Percentiles rank a stretch among this genome's conserved stretches.
phyloP scores from a whole-genome alignment of 1,140 invertebrate genomes.

The Linepithema humile region DNA sequence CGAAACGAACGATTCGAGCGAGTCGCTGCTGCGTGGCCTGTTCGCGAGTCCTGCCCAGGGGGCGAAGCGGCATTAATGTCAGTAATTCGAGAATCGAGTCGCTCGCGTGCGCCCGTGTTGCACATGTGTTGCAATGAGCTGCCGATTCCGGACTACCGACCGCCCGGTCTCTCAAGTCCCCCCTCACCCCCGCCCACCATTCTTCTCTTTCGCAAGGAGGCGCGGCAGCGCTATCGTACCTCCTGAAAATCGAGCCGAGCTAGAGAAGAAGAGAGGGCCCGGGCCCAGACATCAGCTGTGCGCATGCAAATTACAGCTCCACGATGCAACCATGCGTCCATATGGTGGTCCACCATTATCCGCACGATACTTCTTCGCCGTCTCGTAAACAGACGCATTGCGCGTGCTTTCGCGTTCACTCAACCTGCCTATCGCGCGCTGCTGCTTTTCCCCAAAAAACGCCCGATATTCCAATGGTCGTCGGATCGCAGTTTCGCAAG shows the following conservation, averaged over 20 bases:
- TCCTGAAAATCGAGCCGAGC: conserved; percentile 44
- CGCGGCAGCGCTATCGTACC: conserved; percentile 26
- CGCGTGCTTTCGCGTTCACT: conserved; percentile 60
- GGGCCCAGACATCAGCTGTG: conserved; percentile 69
- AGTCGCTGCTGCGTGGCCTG: conserved; percentile 33
- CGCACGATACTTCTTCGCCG: conserved; percentile 68
- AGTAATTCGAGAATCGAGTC: conserved; percentile 70
- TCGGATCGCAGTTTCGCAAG: neutral
- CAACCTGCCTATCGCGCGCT: conserved; percentile 38
- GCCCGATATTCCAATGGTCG: neutral
- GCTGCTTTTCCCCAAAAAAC: conserved; percentile 27
- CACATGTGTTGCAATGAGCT: conserved; percentile 73
- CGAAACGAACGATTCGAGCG: conserved; percentile 47
- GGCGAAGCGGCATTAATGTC: conserved; percentile 69
- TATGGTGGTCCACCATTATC: conserved; percentile 78
- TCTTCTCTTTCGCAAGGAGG: neutral
- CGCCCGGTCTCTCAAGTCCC: conserved; percentile 20
- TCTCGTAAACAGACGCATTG: conserved; percentile 27
- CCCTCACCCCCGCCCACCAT: neutral
- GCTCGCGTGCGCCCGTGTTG: conserved; percentile 68
- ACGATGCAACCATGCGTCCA: conserved; percentile 69
- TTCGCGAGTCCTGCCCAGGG: conserved; percentile 49
- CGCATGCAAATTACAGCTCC: conserved; percentile 77
- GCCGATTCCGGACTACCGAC: conserved; percentile 66
- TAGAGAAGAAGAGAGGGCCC: conserved; percentile 55